Evolutionary conservation across 2,888 invertebrate genomes (phyloP), one percentile per base, ranked within the genome.

Genomic region (Piscicola geometra): DNA sequence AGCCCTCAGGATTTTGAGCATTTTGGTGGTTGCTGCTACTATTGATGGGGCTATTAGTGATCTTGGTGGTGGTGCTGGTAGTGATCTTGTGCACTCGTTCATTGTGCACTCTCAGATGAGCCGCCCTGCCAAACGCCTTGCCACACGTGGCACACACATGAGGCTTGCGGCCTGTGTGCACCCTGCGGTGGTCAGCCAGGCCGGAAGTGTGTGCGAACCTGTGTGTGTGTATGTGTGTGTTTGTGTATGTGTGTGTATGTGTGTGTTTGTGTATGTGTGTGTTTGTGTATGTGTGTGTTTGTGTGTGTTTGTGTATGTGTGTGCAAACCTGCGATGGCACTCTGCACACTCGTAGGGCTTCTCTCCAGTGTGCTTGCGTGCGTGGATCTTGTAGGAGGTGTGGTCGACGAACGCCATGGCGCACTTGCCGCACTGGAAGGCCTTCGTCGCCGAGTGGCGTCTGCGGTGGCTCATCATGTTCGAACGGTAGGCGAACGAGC

Each of bases 401-500:
- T 28, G 30, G 32, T 71, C 71, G 15, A 71, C 33, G 32, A 71
- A 71, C 21, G 36, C 71, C 47, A 32, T 25, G 12, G 25, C 18
- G 32, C 71, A 71, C 15, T 25, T 18, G n/a, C 36, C n/a, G 32
- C 71, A 71, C 32, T 71, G 47, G 52, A 52, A 71, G 18, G 71
- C 52, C 28, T 47, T 25, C 41, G 47, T 52, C 3, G 21, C 28
- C 21, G 71, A 52, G 33, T 71, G 71, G 25, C 71, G 71, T 32
- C 52, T 71, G 52, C 71, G 33, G 33, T 71, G 71, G n/a, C 71
- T 71, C 9, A 30, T n/a, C 71, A 71, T 71, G 56, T 71, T 71
- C 2, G 71, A 71, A 5, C 47, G 36, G 52, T 71, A 71, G 15
- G 71, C 71, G 25, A 71, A 71, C 1, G 71, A 50, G n/a, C 47